Evolutionary conservation across 2,888 invertebrate species (phyloP).

Genomic region (Adela reaumurella): DNA sequence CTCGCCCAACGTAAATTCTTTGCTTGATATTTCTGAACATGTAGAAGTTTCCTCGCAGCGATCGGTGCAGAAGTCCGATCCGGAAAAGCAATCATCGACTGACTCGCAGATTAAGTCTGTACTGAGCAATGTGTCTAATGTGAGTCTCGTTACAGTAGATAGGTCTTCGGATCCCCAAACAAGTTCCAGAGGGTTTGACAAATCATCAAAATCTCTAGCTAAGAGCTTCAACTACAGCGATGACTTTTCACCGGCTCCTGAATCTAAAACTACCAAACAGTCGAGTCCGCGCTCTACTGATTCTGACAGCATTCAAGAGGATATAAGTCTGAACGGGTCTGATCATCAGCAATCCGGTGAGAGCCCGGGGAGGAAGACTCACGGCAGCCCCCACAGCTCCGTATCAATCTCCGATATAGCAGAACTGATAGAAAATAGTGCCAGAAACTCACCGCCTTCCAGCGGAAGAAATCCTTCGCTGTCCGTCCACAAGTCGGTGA

Average conservation of each 20-base stretch:
- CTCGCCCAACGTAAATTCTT: not conserved
- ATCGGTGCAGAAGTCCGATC: not conserved
- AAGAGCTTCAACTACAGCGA: constrained; percentile 22
- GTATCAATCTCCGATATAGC: constrained; percentile 45
- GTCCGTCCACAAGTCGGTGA: not conserved
- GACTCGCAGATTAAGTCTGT: not conserved
- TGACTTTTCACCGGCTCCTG: constrained; percentile 32
- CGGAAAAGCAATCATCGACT: not conserved
- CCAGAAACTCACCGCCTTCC: constrained; percentile 24
- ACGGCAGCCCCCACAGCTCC: constrained; percentile 31
- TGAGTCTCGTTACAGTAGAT: not conserved
- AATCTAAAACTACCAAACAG: constrained; percentile 15
- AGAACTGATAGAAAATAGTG: constrained; percentile 34
- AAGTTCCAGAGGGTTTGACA: not conserved
- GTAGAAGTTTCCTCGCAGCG: not conserved
- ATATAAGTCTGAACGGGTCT: constrained; percentile 1
- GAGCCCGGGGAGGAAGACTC: not conserved
- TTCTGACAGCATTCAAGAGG: constrained; percentile 1
- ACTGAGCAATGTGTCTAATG: not conserved
- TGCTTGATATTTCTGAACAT: not conserved
- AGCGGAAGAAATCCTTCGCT: constrained; percentile 3
- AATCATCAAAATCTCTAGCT: not conserved
- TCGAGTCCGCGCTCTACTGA: not conserved
- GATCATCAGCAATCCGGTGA: not conserved
- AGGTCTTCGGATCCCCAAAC: not conserved